Evolutionary conservation across 2,797 vertebrate genomes (phyloP), one percentile per base, ranked within the genome.

Genomic region (Peromyscus melanophrys): DNA sequence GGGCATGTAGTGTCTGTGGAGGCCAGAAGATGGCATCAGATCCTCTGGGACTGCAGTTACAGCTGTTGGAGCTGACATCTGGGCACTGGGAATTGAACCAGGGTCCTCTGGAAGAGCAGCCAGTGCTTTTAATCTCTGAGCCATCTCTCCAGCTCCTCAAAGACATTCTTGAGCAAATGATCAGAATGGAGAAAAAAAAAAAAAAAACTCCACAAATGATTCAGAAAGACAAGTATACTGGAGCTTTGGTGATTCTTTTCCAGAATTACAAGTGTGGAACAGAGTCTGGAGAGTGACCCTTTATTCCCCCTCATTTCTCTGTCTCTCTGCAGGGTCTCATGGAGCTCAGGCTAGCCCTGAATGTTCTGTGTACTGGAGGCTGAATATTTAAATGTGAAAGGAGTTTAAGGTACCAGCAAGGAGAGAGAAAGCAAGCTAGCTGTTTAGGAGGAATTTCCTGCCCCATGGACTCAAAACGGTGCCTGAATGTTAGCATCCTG

Each of bases 181-280:
- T 76, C 80, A 76, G 57, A 87, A n/a, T 9, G 27, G 23, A 40
- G 23, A 40, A 40, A 40, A 40, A 40, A 40, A 40, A 40, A 52
- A 91, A 86, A 89, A 86, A 69, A 4, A 17, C 6, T n/a, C 49
- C 17, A 78, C 31, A 89, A 83, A 11, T 65, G 95, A 89, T 80
- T 63, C 21, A 8, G 40, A 82, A n/a, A 19, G 34, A 17, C 6
- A 46, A 57, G 29, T 81, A 78, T 43, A 84, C 61, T 3, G 10
- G 49, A 61, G 27, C 25, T 83, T 40, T 86, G 73, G 89, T 78
- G 82, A 83, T 93, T 69, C 87, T 80, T 83, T 83, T 43, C 82
- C 34, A 89, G 73, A 94, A 89, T 89, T 52, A 43, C 9, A 63
- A 92, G 49, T 11, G 6, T 71, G 43, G 76, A 81, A 37, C n/a